Base-by-base conservation (phyloP, 35 echinoderm and acorn worm species). In the Stichopus chloronotus region DNA sequence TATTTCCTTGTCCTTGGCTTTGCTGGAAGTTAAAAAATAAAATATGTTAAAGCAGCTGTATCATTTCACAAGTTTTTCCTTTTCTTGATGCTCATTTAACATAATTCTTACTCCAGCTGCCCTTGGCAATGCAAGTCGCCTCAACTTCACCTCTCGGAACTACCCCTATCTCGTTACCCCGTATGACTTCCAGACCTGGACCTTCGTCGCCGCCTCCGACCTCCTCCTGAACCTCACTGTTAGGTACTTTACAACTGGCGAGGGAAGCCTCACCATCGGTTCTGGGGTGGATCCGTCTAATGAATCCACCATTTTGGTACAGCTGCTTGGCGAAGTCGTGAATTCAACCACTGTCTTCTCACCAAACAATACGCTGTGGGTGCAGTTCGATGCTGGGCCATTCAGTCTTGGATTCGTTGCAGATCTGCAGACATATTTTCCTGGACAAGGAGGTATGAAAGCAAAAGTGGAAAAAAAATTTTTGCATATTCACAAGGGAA, bases 371-470 rank as follows among this genome's bases (percentile, higher is more conserved):
- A 52, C 43, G 17, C 10, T 55, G 25, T 83, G 80, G 80, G 53
- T 56, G 3, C 52, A 11, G 55, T 55, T 83, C 9, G 11, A 43
- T 4, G 52, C 53, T 4, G 25, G 25, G 4, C 0, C 4, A 11
- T 5, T 52, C n/a, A 10, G 25, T 53, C 55, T 83, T 4, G 80
- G 80, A 83, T 83, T 83, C 53, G 12, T 53, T 6, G 80, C 80
- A 17, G 11, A 83, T 53, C 17, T 83, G 5, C 7, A n/a, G 8
- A 83, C 80, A 17, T 55, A 55, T 5, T 16, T 83, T 21, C 76
- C 76, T 78, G 76, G 76, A 78, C 76, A 78, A 11, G 76, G 21
- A 78, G 76, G 76, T 78, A 25, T 21, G 76, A 25, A 23, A 21
- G 6, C 8, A 7, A 21, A 78, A 25, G 11, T 5, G 52, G 23